phyloP scores from a whole-genome alignment of 2,888 invertebrate species.

The Brenthis ino region DNA sequence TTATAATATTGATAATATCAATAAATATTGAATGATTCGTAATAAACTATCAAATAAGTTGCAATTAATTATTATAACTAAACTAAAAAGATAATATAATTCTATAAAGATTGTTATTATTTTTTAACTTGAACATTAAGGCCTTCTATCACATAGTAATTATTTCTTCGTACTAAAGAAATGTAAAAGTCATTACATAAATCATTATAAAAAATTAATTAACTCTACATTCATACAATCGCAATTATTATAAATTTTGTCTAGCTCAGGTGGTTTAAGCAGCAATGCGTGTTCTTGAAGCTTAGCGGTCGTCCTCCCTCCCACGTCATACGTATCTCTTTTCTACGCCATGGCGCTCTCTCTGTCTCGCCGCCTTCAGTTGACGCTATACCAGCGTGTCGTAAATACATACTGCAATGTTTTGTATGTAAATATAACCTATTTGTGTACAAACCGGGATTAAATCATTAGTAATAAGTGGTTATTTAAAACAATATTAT shows the following conservation, averaged over 20 bases:
- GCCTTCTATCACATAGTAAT: too few relatives aligned
- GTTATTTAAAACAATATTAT: neutral
- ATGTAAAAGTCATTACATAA: too few relatives aligned
- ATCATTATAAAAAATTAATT: neutral
- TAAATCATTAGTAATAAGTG: slow-evolving; percentile 25
- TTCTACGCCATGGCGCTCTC: slow-evolving; percentile 65
- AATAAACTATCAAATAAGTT: too few relatives aligned
- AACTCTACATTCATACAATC: neutral
- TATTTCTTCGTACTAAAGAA: too few relatives aligned
- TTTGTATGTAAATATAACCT: slow-evolving; percentile 66
- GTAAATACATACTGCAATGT: slow-evolving; percentile 62
- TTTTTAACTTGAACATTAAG: too few relatives aligned
- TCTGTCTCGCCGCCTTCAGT: slow-evolving; percentile 71
- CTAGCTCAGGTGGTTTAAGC: slow-evolving; percentile 48
- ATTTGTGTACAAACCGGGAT: slow-evolving; percentile 47
- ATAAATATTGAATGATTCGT: too few relatives aligned
- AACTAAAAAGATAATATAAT: too few relatives aligned
- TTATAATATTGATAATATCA: too few relatives aligned
- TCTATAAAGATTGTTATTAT: too few relatives aligned
- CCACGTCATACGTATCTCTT: slow-evolving; percentile 67
- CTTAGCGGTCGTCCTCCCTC: slow-evolving; percentile 73
- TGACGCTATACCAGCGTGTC: slow-evolving; percentile 67
- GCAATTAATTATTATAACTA: too few relatives aligned
- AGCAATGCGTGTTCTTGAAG: slow-evolving; percentile 70
- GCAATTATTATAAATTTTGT: slow-evolving; percentile 31